A percentile compares a stretch with the other conserved stretches of the same genome.
Evolutionary conservation across 2,113 vertebrate genomes (phyloP).

Genomic region (Anguilla japonica): DNA sequence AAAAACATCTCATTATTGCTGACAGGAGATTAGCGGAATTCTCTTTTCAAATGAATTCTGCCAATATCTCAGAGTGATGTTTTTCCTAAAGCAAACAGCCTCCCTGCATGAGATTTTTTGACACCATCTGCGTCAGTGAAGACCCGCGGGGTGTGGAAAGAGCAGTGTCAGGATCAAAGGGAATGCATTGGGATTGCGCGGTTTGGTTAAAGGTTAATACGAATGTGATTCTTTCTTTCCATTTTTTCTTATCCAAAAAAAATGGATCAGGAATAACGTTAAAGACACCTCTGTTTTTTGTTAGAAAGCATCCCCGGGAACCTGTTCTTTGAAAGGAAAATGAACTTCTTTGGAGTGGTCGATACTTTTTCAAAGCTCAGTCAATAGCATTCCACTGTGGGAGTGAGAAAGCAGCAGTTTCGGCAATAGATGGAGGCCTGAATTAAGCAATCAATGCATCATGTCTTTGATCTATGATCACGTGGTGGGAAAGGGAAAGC

Average conservation of each 20-base stretch:
- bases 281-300: not conserved
- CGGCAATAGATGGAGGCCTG: not conserved
- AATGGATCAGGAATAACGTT: too few relatives aligned
- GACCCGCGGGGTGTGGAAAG: not conserved
- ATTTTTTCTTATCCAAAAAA: not conserved
- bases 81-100: not conserved
- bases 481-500: not conserved
- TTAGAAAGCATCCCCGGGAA: not conserved
- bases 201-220: not conserved
- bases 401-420: not conserved
- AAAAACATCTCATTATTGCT: not conserved
- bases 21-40: not conserved
- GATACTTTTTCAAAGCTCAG: not conserved
- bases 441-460: not conserved
- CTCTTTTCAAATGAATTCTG: not conserved
- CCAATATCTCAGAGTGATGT: not conserved
- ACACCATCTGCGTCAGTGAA: not conserved
- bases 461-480: not conserved
- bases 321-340: not conserved
- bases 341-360: not conserved
- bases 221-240: not conserved
- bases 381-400: not conserved
- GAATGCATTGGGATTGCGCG: not conserved
- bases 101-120: not conserved
- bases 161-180: not conserved